Evolutionary conservation across 2,113 vertebrate species (phyloP).

Genomic region (Solea solea): DNA sequence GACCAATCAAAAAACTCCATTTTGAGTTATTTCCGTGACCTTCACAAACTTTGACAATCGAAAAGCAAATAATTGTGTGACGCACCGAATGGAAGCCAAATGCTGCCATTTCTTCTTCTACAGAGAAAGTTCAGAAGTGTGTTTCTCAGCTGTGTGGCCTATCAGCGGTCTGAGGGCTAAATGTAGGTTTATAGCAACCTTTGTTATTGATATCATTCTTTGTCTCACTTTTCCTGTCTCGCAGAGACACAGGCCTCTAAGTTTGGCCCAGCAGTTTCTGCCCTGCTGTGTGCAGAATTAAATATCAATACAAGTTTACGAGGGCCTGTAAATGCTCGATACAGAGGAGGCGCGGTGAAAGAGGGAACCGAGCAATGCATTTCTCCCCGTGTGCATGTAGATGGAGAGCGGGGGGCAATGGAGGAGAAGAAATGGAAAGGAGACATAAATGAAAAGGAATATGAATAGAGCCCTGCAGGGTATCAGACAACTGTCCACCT

Average conservation of each 20-base stretch:
- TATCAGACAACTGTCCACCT: slow-evolving; percentile 28
- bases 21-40: too few relatives aligned
- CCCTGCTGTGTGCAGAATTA: slow-evolving; percentile 72
- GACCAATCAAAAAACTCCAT: too few relatives aligned
- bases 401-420: slow-evolving; percentile 18
- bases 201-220: slow-evolving; percentile 71
- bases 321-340: slow-evolving; percentile 64
- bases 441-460: slow-evolving; percentile 32
- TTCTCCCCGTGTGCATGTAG: slow-evolving; percentile 21
- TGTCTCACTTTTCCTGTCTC: slow-evolving; percentile 59
- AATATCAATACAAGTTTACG: slow-evolving; percentile 82
- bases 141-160: slow-evolving; percentile 27
- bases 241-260: slow-evolving; percentile 43
- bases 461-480: slow-evolving; percentile 20
- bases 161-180: slow-evolving; percentile 5
- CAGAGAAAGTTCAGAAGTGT: too few relatives aligned
- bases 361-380: not conserved
- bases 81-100: too few relatives aligned
- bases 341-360: slow-evolving; percentile 29
- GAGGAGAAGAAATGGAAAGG: slow-evolving; percentile 14
- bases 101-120: too few relatives aligned
- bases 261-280: slow-evolving; percentile 22
- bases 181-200: slow-evolving; percentile 51
- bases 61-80: too few relatives aligned
- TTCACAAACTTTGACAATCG: too few relatives aligned